phyloP scores from a whole-genome alignment of 2,797 vertebrate species.

The Sebastes kiyomatsui region DNA sequence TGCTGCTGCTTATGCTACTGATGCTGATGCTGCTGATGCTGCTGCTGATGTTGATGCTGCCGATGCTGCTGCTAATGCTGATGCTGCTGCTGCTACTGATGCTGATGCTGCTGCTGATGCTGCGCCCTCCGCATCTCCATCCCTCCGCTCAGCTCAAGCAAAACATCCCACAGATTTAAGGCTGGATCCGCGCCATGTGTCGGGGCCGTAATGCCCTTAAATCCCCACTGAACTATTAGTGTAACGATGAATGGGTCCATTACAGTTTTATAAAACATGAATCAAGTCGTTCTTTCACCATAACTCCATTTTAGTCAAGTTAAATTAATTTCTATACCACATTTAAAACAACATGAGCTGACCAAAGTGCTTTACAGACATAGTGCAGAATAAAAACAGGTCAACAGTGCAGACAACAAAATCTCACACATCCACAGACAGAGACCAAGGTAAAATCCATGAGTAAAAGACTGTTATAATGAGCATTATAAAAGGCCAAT shows the following conservation, averaged over 20 bases:
- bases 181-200: constrained; percentile 28
- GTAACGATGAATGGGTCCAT: not conserved
- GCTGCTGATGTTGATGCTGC: too few species aligned
- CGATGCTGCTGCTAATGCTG: too few species aligned
- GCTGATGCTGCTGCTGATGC: constrained; percentile 17
- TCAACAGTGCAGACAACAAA: too few species aligned
- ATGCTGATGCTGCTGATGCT: not conserved
- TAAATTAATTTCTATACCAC: too few species aligned
- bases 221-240: constrained; percentile 5
- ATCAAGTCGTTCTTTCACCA: not conserved
- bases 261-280: not conserved
- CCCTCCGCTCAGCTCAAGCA: constrained; percentile 36
- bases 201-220: not conserved
- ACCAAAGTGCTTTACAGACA: too few species aligned
- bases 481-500: too few species aligned
- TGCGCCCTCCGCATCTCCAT: constrained; percentile 34
- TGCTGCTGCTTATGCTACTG: constrained; percentile 14
- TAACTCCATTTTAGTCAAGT: too few species aligned
- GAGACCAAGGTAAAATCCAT: too few species aligned
- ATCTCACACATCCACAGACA: too few species aligned
- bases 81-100: not conserved
- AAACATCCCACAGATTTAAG: constrained; percentile 32
- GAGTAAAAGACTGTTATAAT: too few species aligned
- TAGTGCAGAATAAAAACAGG: too few species aligned
- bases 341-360: too few species aligned